These are phyloP conservation scores for Anoplolepis gracilipes DNA, from an alignment of 1,140 invertebrate genomes.

Conservation along the genomic window DNA sequence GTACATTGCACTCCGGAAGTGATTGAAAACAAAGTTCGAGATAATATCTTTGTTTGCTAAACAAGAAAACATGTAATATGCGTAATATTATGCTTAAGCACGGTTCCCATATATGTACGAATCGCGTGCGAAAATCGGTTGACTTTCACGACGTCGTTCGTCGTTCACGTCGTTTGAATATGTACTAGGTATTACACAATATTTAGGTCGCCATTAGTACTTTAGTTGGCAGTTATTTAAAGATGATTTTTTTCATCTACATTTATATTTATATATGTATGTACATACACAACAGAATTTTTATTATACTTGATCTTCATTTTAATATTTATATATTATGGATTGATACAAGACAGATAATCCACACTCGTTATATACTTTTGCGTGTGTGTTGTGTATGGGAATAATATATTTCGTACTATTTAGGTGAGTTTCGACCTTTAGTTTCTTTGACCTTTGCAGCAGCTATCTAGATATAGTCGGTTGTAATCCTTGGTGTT, in stretches of 20 bases:
- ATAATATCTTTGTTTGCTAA: conserved; percentile 64
- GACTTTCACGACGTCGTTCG: conserved; percentile 73
- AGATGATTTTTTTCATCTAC: no score
- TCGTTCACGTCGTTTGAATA: conserved; percentile 54
- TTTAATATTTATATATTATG: neutral
- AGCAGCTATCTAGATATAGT: neutral
- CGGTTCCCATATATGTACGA: conserved; percentile 29
- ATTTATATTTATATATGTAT: no score
- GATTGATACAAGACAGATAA: no score
- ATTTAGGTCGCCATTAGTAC: neutral
- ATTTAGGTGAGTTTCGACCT: conserved; percentile 27
- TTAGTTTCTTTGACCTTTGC: conserved; percentile 39
- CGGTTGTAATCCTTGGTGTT: conserved; percentile 72
- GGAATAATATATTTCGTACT: neutral
- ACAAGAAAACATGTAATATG: conserved; percentile 7
- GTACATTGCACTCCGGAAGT: conserved; percentile 59
- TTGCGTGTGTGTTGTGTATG: no score
- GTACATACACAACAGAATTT: neutral
- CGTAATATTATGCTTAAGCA: conserved; percentile 44
- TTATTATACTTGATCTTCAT: neutral
- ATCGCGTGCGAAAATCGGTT: conserved; percentile 74
- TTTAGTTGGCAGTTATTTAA: neutral
- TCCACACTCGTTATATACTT: neutral
- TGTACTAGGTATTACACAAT: conserved; percentile 62
- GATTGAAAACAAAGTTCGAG: conserved; percentile 66